Conservation (phyloP, 1,140 invertebrate species). For the Catajapyx aquilonaris region DNA sequence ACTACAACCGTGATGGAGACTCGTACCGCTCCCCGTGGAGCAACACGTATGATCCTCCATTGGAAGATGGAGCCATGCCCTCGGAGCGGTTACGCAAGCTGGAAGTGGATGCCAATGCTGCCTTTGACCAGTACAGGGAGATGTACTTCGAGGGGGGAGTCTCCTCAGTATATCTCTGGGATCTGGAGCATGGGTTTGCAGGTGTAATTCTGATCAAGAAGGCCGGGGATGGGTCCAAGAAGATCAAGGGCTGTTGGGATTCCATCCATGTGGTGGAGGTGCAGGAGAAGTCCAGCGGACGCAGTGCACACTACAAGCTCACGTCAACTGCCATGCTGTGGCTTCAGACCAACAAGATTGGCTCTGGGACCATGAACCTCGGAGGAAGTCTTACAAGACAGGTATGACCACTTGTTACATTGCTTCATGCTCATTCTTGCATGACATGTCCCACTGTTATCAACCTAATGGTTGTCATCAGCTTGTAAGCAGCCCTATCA, state of each 20-base stretch:
- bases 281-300: constrained; percentile 79
- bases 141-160: constrained; percentile 99
- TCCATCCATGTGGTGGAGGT: constrained; percentile 99
- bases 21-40: constrained; percentile 99
- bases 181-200: constrained; percentile 96
- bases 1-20: constrained; percentile 98
- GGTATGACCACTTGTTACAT: too few species aligned
- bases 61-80: constrained; percentile 97
- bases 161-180: constrained; percentile 98
- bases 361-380: constrained; percentile 94
- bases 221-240: constrained; percentile 87
- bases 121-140: constrained; percentile 96
- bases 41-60: constrained; percentile 90
- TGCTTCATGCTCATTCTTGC: too few species aligned
- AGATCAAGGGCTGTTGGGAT: constrained; percentile 98
- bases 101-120: constrained; percentile 94
- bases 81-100: constrained; percentile 86
- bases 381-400: constrained; percentile 95
- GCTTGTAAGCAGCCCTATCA: too few species aligned
- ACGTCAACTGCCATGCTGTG: constrained; percentile 98
- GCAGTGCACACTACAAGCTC: constrained; percentile 93
- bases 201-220: constrained; percentile 99
- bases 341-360: constrained; percentile 93
- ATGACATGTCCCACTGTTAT: too few species aligned
- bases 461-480: neutral